Evolutionary conservation across 2,797 vertebrate species (phyloP), one percentile per base, ranked within the genome.

Genomic region (Sylvilagus floridanus): DNA sequence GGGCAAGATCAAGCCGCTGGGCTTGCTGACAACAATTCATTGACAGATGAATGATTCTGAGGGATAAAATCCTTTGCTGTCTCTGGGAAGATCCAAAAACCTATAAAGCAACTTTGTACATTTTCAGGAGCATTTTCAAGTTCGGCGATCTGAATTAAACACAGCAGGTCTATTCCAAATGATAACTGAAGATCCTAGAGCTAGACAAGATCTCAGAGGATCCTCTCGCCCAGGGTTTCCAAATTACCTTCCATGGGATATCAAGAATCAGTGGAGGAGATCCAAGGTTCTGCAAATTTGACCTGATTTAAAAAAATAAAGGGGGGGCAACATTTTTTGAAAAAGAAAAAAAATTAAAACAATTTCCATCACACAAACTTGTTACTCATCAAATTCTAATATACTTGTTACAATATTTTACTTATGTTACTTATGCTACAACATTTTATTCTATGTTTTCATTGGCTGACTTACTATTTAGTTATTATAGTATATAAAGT

Each of bases 101-200:
- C 68, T 75, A 8, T 88, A 84, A 72, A 91, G 57, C 66, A 79
- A 93, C 35, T 37, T 37, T 37, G 37, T 84, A 84, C n/a, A 75
- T 96, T 96, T 93, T 92, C n/a, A 95, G 90, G 96, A 90, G 95
- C 8, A 63, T 65, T 90, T 69, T 90, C 60, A 65, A 92, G 86
- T 83, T 75, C 94, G 62, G 68, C 57, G 93, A 88, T 76, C 71
- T 81, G 47, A 95, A 81, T 73, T 88, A 94, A 86, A 93, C 13
- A 85, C 52, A 95, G 62, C 11, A 91, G 89, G 22, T 66, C 76
- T 84, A 84, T 94, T 69, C 50, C 76, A 37, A 37, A 37, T 37
- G 37, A 37, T 84, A 94, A 95, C 85, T 42, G 76, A 37, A 37
- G 37, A 37, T 37, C 37, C 37, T 37, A 37, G 37, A 37, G 37